A percentile compares a stretch with the other conserved stretches of the same genome.
Evolutionary conservation across 2,113 vertebrate genomes (phyloP).

Genomic region (Cottus gobio): DNA sequence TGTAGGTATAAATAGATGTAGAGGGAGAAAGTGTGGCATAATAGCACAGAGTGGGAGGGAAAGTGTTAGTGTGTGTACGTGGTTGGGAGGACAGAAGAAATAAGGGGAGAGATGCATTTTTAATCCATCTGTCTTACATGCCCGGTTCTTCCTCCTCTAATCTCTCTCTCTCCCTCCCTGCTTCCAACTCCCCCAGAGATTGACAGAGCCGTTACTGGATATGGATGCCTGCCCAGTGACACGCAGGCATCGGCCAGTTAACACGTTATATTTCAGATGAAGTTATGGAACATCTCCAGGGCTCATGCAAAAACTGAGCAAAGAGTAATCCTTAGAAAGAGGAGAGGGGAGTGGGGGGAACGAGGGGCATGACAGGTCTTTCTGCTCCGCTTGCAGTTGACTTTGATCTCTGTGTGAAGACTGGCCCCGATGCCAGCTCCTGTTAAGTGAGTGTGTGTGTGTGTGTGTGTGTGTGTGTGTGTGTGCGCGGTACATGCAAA

Average conservation of each 20-base stretch:
- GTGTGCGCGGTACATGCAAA: background rate
- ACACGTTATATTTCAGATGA: conserved; percentile 22
- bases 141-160: conserved; percentile 30
- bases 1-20: conserved; percentile 41
- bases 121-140: conserved; percentile 36
- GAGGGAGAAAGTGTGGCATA: conserved; percentile 24
- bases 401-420: conserved; percentile 68
- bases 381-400: conserved; percentile 49
- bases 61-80: conserved; percentile 4
- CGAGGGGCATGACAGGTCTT: conserved; percentile 44
- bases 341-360: background rate
- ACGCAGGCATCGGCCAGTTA: conserved; percentile 17
- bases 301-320: conserved; percentile 32
- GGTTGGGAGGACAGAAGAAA: conserved; percentile 29
- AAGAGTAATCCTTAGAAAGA: conserved; percentile 34
- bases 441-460: background rate
- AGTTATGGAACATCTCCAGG: conserved; percentile 39
- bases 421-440: conserved; percentile 35
- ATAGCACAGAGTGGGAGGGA: conserved; percentile 36
- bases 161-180: conserved; percentile 27
- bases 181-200: conserved; percentile 12
- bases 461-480: background rate
- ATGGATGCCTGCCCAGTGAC: conserved; percentile 48
- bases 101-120: conserved; percentile 40
- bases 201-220: conserved; percentile 26